Evolutionary conservation across 2,888 invertebrate genomes (phyloP).

Genomic region (Limnephilus lunatus): DNA sequence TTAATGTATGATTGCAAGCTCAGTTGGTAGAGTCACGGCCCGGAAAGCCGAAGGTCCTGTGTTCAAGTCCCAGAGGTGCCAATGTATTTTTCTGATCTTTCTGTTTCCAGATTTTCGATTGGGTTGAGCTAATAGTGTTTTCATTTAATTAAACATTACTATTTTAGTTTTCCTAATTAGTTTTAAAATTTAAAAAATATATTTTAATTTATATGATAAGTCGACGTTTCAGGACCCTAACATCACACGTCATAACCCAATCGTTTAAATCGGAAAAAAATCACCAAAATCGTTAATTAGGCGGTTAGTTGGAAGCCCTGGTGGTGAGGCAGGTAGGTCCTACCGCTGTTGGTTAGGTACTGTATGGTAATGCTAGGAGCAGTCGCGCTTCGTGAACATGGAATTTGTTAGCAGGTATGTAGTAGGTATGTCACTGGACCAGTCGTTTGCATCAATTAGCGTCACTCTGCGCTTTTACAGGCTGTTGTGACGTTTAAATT

Average conservation of each 20-base stretch:
- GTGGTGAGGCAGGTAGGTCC: neutral
- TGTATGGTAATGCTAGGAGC: neutral
- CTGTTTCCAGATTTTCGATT: too few relatives aligned
- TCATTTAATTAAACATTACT: too few relatives aligned
- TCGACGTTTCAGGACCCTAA: too few relatives aligned
- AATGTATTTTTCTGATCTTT: too few relatives aligned
- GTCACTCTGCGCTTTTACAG: neutral
- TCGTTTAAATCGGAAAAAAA: neutral
- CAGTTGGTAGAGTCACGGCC: too few relatives aligned
- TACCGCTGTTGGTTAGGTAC: neutral
- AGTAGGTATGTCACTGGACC: conserved; percentile 31
- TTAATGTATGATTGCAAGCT: too few relatives aligned
- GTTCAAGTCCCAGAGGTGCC: too few relatives aligned
- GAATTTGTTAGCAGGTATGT: conserved; percentile 18
- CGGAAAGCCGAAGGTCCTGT: too few relatives aligned
- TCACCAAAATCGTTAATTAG: neutral
- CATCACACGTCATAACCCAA: neutral
- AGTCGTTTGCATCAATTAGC: conserved; percentile 12
- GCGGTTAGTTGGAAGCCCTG: neutral
- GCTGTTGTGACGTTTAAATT: neutral
- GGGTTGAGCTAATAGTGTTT: too few relatives aligned
- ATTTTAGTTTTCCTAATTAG: too few relatives aligned
- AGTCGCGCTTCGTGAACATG: neutral
- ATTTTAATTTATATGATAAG: too few relatives aligned
- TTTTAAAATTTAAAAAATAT: too few relatives aligned